Evolutionary conservation across 1,140 invertebrate genomes (phyloP).

Genomic region (Sarcophaga peregrina): DNA sequence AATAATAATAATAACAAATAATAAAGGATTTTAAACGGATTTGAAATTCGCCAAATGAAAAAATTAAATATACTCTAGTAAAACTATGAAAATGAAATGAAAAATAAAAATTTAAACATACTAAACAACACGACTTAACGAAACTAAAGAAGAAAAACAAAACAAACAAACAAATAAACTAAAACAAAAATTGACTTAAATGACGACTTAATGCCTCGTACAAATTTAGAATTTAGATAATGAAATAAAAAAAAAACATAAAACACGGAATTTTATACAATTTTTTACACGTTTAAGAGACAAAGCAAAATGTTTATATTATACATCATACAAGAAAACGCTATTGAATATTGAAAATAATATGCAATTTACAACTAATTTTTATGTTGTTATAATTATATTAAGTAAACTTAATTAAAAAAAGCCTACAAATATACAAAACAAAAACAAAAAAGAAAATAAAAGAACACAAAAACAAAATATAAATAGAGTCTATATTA

Average conservation of each 20-base stretch:
- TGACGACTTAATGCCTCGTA: conserved; percentile 41
- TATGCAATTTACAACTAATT: conserved; percentile 18
- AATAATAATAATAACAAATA: conserved; percentile 44
- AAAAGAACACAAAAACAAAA: background rate
- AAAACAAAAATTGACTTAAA: conserved; percentile 36
- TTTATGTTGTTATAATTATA: background rate
- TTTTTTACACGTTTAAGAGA: background rate
- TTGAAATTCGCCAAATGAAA: conserved; percentile 40
- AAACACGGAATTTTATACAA: conserved; percentile 11
- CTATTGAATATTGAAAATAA: background rate
- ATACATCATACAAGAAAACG: conserved; percentile 13
- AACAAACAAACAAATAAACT: background rate
- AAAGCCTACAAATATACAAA: conserved; percentile 22
- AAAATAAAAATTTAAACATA: conserved; percentile 22
- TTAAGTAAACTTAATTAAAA: conserved; percentile 26
- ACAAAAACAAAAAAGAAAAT: conserved; percentile 21
- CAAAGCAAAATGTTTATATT: background rate
- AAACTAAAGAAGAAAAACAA: conserved; percentile 34
- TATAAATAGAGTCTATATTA: too few species aligned
- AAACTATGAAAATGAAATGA: conserved; percentile 21
- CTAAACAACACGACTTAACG: conserved; percentile 38
- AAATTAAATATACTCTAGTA: conserved; percentile 22
- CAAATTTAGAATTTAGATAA: conserved; percentile 42
- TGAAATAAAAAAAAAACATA: conserved; percentile 31
- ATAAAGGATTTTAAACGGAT: conserved; percentile 65